Evolutionary conservation across 1,140 invertebrate species (phyloP), one percentile per base, ranked within the genome.

Genomic region (Drosophila sp.): DNA sequence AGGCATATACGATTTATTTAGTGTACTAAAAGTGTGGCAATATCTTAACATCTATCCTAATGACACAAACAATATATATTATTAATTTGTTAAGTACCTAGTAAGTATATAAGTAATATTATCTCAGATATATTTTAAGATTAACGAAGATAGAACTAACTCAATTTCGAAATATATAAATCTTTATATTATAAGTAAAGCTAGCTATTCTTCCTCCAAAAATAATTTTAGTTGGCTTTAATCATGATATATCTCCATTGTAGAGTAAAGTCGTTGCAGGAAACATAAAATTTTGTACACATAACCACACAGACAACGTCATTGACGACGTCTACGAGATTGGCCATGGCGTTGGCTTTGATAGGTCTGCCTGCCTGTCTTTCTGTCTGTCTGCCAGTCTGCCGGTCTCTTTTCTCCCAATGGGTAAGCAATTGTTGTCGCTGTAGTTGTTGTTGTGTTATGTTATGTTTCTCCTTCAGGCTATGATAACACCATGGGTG

Each of bases 251-350:
- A 7, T 1, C 1, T 23, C 44, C 44, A 50, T 23, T 50, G 44
- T 50, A 25, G 6, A 50, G 23, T 8, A 25, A 38, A 8, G 27
- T 32, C 30, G 66, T 67, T 71, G 62, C 72, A 71, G 77, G 62
- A 67, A 75, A 80, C 47, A 79, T 65, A 60, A 69, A 68, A 79
- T 73, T 79, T 79, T 35, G 69, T 58, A 62, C 58, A 61, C 44
- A 75, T 41, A 79, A 27, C 64, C 55, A 35, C 33, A 25, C 33
- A 79, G 76, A 62, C 76, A 73, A 23, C 73, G 56, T 40, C 72
- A 76, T 71, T 54, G 71, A 55, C 54, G 60, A 67, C 64, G 63
- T 76, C 72, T 60, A 76, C 56, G 57, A 67, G 55, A 72, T 68
- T 71, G 72, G 61, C 65, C 62, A 69, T 76, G 61, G 30, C 63